Conservation (phyloP, 2,797 vertebrate genomes). For the Adrianichthys oophorus region DNA sequence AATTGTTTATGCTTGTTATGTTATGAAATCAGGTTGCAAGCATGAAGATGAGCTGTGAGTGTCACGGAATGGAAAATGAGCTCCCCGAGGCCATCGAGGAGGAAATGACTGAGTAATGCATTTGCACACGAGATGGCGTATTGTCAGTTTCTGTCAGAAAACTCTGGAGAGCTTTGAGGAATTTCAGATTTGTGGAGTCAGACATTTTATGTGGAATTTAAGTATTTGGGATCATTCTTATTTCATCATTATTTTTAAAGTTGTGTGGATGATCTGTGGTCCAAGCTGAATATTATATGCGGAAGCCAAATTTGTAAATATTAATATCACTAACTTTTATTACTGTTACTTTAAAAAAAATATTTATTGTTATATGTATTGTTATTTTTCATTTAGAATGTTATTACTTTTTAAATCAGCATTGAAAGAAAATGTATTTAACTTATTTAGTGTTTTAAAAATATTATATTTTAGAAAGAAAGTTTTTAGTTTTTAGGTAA, state of each 20-base stretch:
- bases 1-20: conserved; percentile 69
- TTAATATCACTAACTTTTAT: no score
- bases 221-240: conserved; percentile 7
- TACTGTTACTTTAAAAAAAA: no score
- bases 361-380: no score
- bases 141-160: conserved; percentile 37
- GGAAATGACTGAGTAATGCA: conserved; percentile 48
- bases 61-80: conserved; percentile 55
- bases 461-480: background rate
- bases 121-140: conserved; percentile 34
- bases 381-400: no score
- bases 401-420: no score
- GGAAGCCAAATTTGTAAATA: no score
- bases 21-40: conserved; percentile 60
- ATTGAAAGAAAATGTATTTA: background rate
- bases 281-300: background rate
- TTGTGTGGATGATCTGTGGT: background rate
- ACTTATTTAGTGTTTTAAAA: background rate
- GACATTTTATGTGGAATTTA: conserved; percentile 1
- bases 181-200: conserved; percentile 1
- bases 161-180: conserved; percentile 25
- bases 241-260: background rate
- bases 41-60: conserved; percentile 57
- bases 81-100: conserved; percentile 49
- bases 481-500: no score